Evolutionary conservation across 2,888 invertebrate genomes (phyloP), one percentile per base, ranked within the genome.

Genomic region (Protodeltote pygarga): DNA sequence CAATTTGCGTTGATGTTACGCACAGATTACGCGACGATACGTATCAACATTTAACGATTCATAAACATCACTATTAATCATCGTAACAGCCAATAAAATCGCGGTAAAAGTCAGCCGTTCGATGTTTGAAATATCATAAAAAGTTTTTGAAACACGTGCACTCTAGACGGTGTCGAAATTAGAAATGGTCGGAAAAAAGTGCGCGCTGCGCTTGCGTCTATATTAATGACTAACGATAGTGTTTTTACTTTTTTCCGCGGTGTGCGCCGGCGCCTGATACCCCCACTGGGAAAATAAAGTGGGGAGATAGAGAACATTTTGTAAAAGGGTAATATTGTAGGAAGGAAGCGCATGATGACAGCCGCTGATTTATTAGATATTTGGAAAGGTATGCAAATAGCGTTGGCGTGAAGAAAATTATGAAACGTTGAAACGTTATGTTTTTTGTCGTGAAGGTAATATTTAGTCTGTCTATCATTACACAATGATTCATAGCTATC

Each of bases 241-340:
- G 84, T 85, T 90, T 90, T 89, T 87, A 85, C 87, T 89, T 89
- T 90, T 90, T 91, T 89, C 83, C 84, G 81, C 69, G 62, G 67
- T 73, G 75, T 73, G 72, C 75, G 75, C 79, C 79, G 81, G 83
- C 85, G 88, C 84, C 77, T 79, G 73, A 62, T 75, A 79, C 80
- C 91, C 90, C 90, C 91, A 87, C 90, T 83, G 87, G 83, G 85
- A 79, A 87, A 86, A 83, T 77, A 75, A 66, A 77, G 78, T 65
- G 73, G 58, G 70, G 81, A 70, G 52, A 73, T 71, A 15, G 29
- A 1, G 75, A 89, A 89, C 90, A 74, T 78, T 87, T 83, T 62
- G 44, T 49, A 10, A 17, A 23, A 21, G 41, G 42, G 44, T 48
- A 52, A 29, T 37, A 54, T 17, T 49, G 25, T 32, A 71, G 57